Conservation (phyloP, 2,797 vertebrate species). For the Syngnathus rostellatus region DNA sequence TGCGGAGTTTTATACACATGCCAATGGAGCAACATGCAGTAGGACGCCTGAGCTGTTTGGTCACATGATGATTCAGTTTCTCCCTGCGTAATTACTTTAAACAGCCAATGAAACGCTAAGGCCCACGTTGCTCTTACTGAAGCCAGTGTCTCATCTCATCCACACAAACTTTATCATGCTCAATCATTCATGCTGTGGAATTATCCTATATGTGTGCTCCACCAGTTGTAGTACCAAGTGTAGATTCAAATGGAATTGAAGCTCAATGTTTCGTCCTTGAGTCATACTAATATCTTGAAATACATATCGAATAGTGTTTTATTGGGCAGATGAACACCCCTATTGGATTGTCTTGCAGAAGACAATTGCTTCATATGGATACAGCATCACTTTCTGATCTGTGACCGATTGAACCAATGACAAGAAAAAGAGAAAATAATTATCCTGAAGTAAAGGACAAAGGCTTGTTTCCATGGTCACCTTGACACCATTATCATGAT, state of each 20-base stretch:
- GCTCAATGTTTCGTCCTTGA: no score
- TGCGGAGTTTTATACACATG: conserved; percentile 34
- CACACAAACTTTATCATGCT: conserved; percentile 24
- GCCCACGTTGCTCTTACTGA: conserved; percentile 31
- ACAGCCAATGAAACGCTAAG: conserved; percentile 11
- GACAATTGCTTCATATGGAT: not conserved
- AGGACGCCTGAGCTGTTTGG: not conserved
- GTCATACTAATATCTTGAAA: no score
- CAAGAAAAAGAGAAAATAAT: not conserved
- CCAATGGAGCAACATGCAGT: conserved; percentile 10
- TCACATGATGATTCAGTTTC: not conserved
- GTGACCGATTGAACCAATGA: not conserved
- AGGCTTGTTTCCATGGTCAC: not conserved
- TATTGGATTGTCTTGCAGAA: no score
- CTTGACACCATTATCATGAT: not conserved
- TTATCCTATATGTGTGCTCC: conserved; percentile 7
- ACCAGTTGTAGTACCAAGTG: not conserved
- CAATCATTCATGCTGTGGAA: conserved; percentile 27
- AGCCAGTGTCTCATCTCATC: conserved; percentile 45
- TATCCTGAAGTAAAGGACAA: not conserved
- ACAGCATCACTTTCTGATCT: not conserved
- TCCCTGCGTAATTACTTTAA: not conserved
- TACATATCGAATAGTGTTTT: no score
- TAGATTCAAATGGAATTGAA: no score
- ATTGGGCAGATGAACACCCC: no score